phyloP scores from a whole-genome alignment of 92 coral and sea anemone genomes.

The Palythoa grandiflora region DNA sequence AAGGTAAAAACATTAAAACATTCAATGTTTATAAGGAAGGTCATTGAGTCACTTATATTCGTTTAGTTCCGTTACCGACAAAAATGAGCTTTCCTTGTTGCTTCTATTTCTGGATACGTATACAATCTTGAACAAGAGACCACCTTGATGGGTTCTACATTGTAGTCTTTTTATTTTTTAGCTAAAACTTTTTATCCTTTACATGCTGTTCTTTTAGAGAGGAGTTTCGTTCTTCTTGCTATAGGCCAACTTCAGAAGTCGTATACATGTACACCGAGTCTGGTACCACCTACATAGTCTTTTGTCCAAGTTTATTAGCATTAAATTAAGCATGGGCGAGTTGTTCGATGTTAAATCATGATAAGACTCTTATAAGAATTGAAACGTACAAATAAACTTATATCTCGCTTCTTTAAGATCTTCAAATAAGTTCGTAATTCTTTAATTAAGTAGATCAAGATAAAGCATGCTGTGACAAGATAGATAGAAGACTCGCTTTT shows the following conservation, averaged over 20 bases:
- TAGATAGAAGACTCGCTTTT: too few species aligned
- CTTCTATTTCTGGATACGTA: neutral
- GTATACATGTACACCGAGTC: too few species aligned
- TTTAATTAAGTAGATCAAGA: too few species aligned
- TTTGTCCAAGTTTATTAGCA: too few species aligned
- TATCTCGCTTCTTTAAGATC: too few species aligned
- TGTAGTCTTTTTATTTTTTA: neutral
- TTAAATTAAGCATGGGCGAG: too few species aligned
- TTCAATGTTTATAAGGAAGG: neutral
- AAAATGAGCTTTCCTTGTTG: neutral
- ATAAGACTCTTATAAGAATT: too few species aligned
- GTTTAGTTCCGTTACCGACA: neutral
- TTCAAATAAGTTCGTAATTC: too few species aligned
- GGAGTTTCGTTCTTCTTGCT: neutral
- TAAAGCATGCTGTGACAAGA: too few species aligned
- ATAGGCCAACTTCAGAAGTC: neutral
- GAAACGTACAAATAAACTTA: too few species aligned
- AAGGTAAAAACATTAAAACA: neutral
- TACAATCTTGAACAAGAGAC: neutral
- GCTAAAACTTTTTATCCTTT: neutral
- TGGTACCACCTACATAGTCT: too few species aligned
- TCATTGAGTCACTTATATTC: neutral
- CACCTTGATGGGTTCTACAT: neutral
- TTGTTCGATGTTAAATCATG: too few species aligned
- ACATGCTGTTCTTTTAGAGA: neutral